Conservation (phyloP, 2,113 vertebrate genomes). For the Donacobius atricapilla region DNA sequence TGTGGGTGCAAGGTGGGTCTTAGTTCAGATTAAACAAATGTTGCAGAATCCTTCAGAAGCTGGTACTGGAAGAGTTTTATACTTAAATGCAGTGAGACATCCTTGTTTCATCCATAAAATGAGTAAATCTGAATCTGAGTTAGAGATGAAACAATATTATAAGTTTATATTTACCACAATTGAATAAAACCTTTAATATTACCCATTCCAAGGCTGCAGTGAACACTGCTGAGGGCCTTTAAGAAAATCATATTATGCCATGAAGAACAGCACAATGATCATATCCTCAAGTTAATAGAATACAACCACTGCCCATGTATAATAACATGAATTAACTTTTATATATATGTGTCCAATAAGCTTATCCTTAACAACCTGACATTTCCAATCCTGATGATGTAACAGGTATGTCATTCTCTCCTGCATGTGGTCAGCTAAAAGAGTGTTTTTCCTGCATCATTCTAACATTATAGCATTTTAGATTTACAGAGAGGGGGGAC, state of each 20-base stretch:
- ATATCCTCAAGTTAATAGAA: background rate
- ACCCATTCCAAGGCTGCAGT: background rate
- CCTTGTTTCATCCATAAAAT: background rate
- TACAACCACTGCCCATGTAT: background rate
- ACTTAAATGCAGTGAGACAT: background rate
- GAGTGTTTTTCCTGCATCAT: background rate
- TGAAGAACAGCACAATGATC: background rate
- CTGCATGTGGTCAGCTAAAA: background rate
- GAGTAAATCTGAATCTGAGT: background rate
- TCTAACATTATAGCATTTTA: background rate
- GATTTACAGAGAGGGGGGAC: background rate
- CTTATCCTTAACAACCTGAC: background rate
- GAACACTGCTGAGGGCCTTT: background rate
- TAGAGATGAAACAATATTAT: background rate
- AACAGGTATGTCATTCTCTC: background rate
- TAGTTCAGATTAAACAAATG: background rate
- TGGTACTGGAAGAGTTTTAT: background rate
- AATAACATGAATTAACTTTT: background rate
- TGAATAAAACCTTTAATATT: background rate
- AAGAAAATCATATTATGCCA: constrained; percentile 5
- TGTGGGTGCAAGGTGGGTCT: accelerated
- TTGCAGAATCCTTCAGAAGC: background rate
- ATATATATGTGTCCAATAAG: background rate
- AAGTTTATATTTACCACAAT: background rate
- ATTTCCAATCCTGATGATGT: background rate